Conservation (phyloP, 2,888 invertebrate genomes). For the Bimastos eiseni region DNA sequence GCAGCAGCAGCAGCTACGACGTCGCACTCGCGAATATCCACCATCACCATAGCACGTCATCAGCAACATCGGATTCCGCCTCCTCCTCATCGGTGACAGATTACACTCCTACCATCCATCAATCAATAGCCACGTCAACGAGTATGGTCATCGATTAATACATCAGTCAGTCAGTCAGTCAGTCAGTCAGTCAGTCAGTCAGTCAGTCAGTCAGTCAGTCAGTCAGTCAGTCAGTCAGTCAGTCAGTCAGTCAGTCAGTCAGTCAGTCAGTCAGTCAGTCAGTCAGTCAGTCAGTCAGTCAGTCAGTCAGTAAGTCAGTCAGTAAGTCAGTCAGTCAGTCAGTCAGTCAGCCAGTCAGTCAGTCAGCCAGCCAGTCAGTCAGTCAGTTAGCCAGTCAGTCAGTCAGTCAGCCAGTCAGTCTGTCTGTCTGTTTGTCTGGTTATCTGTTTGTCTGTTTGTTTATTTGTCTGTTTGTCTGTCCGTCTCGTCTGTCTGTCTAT, state of each 20-base stretch:
- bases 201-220: not conserved
- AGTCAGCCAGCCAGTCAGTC: not conserved
- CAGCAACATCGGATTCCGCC: not conserved
- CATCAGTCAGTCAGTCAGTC: not conserved
- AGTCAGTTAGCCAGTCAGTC: not conserved
- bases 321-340: not conserved
- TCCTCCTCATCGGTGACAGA: not conserved
- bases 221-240: not conserved
- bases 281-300: not conserved
- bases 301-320: not conserved
- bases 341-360: not conserved
- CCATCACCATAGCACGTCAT: not conserved
- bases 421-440: constrained; percentile 3
- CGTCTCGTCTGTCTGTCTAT: not conserved
- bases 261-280: not conserved
- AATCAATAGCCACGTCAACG: not conserved
- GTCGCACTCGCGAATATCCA: not conserved
- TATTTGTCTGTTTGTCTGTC: not conserved
- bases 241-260: not conserved
- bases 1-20: not conserved
- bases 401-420: not conserved
- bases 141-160: not conserved
- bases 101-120: constrained; percentile 5
- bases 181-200: not conserved
- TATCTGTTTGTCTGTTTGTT: too few species aligned